These are phyloP conservation scores for Drymodes brunneopygia DNA, from an alignment of 2,113 vertebrate genomes.

Conservation along the genomic window DNA sequence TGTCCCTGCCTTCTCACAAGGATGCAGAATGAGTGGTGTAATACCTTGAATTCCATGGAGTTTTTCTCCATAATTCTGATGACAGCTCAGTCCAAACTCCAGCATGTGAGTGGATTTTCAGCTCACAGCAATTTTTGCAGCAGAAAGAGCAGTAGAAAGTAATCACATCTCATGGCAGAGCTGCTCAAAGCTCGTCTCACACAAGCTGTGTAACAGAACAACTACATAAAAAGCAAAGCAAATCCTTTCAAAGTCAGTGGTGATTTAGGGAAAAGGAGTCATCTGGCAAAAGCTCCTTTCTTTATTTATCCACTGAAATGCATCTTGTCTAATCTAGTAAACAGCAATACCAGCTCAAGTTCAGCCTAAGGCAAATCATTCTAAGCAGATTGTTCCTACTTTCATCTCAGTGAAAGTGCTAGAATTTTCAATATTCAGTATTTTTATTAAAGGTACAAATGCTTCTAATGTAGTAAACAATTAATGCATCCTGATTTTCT, in stretches of 20 bases:
- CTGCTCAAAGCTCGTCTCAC: neutral
- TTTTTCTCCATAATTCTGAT: neutral
- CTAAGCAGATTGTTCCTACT: neutral
- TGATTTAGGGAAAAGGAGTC: neutral
- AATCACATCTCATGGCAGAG: neutral
- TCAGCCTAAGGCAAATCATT: neutral
- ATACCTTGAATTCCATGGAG: neutral
- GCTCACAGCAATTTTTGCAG: neutral
- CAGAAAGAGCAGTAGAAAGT: neutral
- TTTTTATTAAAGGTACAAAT: neutral
- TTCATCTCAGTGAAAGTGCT: neutral
- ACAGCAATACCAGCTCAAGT: neutral
- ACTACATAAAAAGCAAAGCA: neutral
- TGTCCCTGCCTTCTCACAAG: neutral
- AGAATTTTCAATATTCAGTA: neutral
- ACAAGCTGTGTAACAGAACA: neutral
- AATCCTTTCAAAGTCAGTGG: neutral
- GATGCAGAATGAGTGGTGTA: neutral
- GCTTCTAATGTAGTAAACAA: neutral
- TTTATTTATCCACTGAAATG: neutral
- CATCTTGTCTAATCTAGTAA: neutral
- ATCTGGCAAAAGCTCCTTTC: neutral
- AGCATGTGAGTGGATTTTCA: neutral
- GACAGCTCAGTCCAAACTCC: neutral
- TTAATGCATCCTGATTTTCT: neutral